phyloP scores from a whole-genome alignment of 2,888 invertebrate genomes.

The Pseudococcus longispinus region DNA sequence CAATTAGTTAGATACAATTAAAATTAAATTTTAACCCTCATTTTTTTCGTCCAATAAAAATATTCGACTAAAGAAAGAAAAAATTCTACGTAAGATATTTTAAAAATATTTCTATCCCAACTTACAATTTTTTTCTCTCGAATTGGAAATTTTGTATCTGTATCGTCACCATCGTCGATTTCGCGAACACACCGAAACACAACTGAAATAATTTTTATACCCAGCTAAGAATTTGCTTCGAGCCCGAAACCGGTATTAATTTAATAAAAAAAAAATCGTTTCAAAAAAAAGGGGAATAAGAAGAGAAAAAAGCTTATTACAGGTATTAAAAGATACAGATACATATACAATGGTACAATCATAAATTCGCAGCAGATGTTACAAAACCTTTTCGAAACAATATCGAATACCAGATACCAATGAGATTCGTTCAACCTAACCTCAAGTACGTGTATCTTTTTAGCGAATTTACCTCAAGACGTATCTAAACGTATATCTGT shows the following conservation, averaged over 20 bases:
- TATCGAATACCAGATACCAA: conserved; percentile 21
- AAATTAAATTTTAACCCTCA: neutral
- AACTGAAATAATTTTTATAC: conserved; percentile 14
- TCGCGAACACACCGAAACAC: neutral
- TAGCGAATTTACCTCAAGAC: neutral
- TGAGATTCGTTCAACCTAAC: conserved; percentile 40
- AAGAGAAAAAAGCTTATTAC: conserved; percentile 42
- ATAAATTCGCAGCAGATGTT: conserved; percentile 55
- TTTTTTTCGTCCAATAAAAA: neutral
- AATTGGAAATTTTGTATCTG: neutral
- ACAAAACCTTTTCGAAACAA: conserved; percentile 46
- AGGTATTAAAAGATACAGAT: conserved; percentile 25
- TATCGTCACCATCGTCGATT: neutral
- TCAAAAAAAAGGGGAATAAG: conserved; percentile 39
- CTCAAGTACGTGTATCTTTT: conserved; percentile 17
- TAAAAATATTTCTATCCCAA: neutral
- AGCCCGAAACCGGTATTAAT: conserved; percentile 5
- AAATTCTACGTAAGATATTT: neutral
- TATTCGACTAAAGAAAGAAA: neutral
- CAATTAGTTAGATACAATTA: neutral
- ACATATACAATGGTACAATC: conserved; percentile 46
- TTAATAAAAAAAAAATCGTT: conserved; percentile 42
- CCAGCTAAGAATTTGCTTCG: neutral
- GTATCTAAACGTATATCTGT: too few species aligned
- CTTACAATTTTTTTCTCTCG: neutral